Evolutionary conservation across 2,888 invertebrate genomes (phyloP), one percentile per base, ranked within the genome.

Genomic region (Heliconius erato): DNA sequence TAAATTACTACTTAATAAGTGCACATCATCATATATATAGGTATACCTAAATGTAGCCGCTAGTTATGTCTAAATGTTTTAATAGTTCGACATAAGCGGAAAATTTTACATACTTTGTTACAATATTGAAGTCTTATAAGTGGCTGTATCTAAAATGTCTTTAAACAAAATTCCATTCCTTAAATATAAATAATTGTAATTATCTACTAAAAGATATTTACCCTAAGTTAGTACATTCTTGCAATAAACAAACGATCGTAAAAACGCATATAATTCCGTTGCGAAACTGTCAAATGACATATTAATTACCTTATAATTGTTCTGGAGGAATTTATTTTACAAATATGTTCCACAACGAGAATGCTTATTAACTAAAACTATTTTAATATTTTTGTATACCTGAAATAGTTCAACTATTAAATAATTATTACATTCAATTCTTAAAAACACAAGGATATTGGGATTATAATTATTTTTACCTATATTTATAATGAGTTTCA

Each of bases 281-380:
- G 28, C 77, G 26, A 77, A 40, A 65, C 40, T 40, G 16, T 44
- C 54, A 63, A 77, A 77, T 65, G 77, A 26, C 23, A 77, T 65
- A 40, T 77, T 77, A 77, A 77, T 40, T 35, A 65, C 26, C 40
- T 40, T 65, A 65, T 40, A 77, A 77, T 77, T 44, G n/a, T 65
- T 77, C n/a, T 40, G 35, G 26, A 65, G 59, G 59, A 35, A 63
- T 59, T 35, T 63, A 23, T 11, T 76, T 28, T 32, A 59, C 32
- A 76, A 35, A 63, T 63, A 32, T 63, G 14, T 63, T 54, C n/a
- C 32, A 26, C 40, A 65, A 77, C 40, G 16, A 65, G 65, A 77
- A 65, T 67, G 49, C 28, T 32, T 23, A 11, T 74, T 54, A 54
- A 54, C 19, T 28, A 28, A 54, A 23, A 49, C 32, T 54, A 54